Conservation (phyloP, 2,888 invertebrate species). For the Eulithis prunata region DNA sequence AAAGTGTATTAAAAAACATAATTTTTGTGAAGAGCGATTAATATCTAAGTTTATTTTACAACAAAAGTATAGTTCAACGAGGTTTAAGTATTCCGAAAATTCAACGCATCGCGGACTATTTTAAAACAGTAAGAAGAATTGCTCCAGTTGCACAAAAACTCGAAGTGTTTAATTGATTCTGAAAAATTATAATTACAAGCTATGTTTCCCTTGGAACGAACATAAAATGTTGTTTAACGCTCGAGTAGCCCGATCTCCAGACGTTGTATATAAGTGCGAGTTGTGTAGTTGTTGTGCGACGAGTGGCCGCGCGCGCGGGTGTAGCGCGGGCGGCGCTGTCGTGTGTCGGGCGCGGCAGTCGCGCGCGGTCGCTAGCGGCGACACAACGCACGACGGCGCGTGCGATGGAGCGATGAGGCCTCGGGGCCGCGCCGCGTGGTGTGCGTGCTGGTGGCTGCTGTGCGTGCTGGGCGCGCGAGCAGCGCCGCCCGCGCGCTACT, state of each 20-base stretch:
- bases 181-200: too few species aligned
- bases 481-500: slow-evolving; percentile 72
- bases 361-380: slow-evolving; percentile 68
- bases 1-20: too few species aligned
- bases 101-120: too few species aligned
- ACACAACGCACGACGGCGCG: slow-evolving; percentile 59
- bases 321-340: slow-evolving; percentile 2
- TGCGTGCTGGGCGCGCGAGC: slow-evolving; percentile 65
- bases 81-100: too few species aligned
- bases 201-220: too few species aligned
- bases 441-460: slow-evolving; percentile 79
- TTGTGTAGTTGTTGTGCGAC: background rate
- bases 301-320: background rate
- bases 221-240: background rate
- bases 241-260: background rate
- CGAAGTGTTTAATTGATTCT: too few species aligned
- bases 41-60: too few species aligned
- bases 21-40: too few species aligned
- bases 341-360: slow-evolving; percentile 59
- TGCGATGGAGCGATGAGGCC: slow-evolving; percentile 82
- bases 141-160: too few species aligned
- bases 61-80: too few species aligned
- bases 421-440: slow-evolving; percentile 79
- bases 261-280: background rate
- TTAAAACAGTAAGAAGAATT: too few species aligned